These are phyloP conservation scores for Microcebus jonahi DNA, from an alignment of 2,113 vertebrate species.

Conservation along the genomic window DNA sequence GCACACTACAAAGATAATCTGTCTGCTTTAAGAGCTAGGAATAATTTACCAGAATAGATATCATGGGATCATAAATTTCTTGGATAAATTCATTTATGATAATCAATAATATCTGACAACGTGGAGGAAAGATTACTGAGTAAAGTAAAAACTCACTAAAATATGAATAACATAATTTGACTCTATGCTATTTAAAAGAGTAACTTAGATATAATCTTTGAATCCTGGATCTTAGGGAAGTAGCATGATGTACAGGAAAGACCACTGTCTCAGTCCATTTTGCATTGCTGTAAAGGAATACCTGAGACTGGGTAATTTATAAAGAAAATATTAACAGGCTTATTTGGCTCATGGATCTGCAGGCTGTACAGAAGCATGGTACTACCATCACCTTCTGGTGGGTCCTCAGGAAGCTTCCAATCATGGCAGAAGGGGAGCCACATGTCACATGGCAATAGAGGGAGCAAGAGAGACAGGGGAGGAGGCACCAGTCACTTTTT, in stretches of 20 bases:
- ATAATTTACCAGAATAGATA: constrained; percentile 28
- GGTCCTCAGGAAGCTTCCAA: too few species aligned
- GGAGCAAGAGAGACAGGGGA: too few species aligned
- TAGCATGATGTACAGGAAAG: neutral
- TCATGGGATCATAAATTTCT: neutral
- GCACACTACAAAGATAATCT: neutral
- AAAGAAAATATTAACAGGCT: too few species aligned
- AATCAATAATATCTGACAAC: constrained; percentile 20
- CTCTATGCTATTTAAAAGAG: constrained; percentile 34
- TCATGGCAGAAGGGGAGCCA: too few species aligned
- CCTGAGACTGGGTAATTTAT: too few species aligned
- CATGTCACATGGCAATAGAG: too few species aligned
- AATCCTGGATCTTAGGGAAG: neutral
- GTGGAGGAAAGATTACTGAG: neutral
- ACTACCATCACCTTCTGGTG: too few species aligned
- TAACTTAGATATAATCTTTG: constrained; percentile 22
- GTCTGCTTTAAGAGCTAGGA: constrained; percentile 29
- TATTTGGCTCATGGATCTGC: too few species aligned
- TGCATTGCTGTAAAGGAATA: too few species aligned
- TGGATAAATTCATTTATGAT: constrained; percentile 27
- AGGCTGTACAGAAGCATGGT: too few species aligned
- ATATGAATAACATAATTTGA: constrained; percentile 2
- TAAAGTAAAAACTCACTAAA: constrained; percentile 29
- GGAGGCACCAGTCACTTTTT: too few species aligned
- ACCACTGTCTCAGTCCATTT: neutral